Percentiles rank a stretch among this genome's conserved stretches.
phyloP scores from a whole-genome alignment of 2,888 invertebrate genomes.

The Rhodophaea formosa region DNA sequence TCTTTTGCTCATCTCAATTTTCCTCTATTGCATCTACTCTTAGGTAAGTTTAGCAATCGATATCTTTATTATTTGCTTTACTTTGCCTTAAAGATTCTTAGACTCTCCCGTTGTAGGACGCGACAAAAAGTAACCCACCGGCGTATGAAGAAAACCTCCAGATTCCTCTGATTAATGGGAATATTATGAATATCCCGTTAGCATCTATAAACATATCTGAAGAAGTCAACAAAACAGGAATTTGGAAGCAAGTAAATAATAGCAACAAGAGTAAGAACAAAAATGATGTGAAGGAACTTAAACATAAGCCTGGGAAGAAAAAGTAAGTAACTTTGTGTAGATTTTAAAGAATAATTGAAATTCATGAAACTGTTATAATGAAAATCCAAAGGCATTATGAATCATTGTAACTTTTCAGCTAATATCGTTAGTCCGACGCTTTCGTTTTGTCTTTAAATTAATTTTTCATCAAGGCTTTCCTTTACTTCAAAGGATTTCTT shows the following conservation, averaged over 20 bases:
- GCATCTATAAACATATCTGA: slow-evolving; percentile 94
- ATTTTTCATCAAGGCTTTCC: no score
- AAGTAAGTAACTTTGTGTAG: slow-evolving; percentile 58
- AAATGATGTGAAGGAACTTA: slow-evolving; percentile 57
- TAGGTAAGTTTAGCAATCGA: slow-evolving; percentile 30
- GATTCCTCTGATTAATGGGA: slow-evolving; percentile 93
- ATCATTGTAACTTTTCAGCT: no score
- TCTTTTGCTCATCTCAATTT: slow-evolving; percentile 30
- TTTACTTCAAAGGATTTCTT: no score
- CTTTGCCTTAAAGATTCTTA: slow-evolving; percentile 39
- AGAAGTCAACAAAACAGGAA: slow-evolving; percentile 95
- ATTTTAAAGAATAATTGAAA: no score
- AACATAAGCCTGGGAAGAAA: slow-evolving; percentile 68
- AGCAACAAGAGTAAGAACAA: slow-evolving; percentile 75
- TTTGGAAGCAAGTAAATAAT: slow-evolving; percentile 95
- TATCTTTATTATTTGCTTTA: slow-evolving; percentile 20
- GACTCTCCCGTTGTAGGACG: slow-evolving; percentile 62
- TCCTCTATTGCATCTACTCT: slow-evolving; percentile 37
- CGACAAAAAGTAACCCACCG: slow-evolving; percentile 73
- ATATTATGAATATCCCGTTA: slow-evolving; percentile 93
- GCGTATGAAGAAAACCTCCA: slow-evolving; percentile 86
- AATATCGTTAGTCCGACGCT: no score
- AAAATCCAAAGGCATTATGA: no score
- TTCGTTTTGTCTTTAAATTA: no score
- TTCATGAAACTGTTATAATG: no score